Base-by-base conservation (phyloP, 2,888 invertebrate species). In the Odontothrips loti region DNA sequence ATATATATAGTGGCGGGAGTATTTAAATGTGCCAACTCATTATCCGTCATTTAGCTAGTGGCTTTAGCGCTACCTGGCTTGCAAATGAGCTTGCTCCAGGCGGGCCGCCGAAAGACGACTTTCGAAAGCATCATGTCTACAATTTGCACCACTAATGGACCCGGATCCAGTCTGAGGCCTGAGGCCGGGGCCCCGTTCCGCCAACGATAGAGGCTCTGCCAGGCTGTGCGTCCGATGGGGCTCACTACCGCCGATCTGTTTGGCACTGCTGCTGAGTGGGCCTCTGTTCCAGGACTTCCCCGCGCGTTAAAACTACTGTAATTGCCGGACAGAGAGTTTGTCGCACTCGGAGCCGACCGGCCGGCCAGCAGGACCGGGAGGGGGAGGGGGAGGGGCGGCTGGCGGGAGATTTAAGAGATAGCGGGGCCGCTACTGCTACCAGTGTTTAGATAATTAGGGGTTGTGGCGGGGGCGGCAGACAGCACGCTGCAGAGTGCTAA, bases 371-470 rank as follows among this genome's bases (percentile, higher is more conserved):
- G n/a, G 6, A 17, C 23, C 11, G 68, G 11, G 68, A 27, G 68
- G 23, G 68, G 68, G 15, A 12, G 68, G 10, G 10, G 68, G 68
- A 6, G 27, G 1, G 68, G 8, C 23, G 68, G 9, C 0, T n/a
- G 8, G 68, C n/a, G 68, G 68, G 68, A 75, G 68, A 75, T 75
- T 23, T 75, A 12, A 27, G 68, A 75, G 68, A 75, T 75, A 75
- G 68, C 23, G 34, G 34, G 34, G 27, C 68, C 23, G 68, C 68
- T 27, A 75, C 68, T 75, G 68, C 68, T 75, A 75, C 68, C 68
- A 75, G 68, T 75, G 68, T 75, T 75, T 75, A 75, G 68, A 75
- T 75, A 75, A 75, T 75, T 75, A 75, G 68, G 68, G 68, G 68
- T 27, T 75, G 68, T 17, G 58, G 58, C 58, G 17, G n/a, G 58